Evolutionary conservation across 2,797 vertebrate species (phyloP), one percentile per base, ranked within the genome.

Genomic region (Rhynchotus rufescens): DNA sequence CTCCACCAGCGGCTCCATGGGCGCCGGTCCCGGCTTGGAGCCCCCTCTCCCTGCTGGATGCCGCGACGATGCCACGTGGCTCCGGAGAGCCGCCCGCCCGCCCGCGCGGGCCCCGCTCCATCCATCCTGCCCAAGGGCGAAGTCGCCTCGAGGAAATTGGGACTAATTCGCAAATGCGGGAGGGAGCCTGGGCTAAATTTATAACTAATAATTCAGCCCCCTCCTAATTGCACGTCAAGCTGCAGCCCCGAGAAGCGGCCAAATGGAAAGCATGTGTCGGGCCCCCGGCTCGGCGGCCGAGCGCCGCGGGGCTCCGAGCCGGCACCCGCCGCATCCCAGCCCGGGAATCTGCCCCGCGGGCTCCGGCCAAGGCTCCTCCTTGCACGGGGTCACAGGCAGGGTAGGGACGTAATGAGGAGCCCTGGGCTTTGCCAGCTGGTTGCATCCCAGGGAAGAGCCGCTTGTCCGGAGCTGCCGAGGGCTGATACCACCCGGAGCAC

Each of bases 61-160:
- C 2, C 0, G 1, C 54, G 77, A 56, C 0, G 15, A 32, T 51
- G 45, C 62, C 73, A 13, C 0, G 0, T 32, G 72, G 34, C n/a
- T 1, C 4, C 62, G 26, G 12, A 2, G 1, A 40, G 22, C 42
- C 32, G n/a, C 47, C 49, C 25, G n/a, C 47, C 49, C 25, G 71
- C 69, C 22, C 34, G 32, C 8, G 17, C 23, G 42, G 9, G 19
- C 56, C 28, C 20, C n/a, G 26, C n/a, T 19, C 32, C 2, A 0
- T 5, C 17, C 52, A 64, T 32, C 36, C 42, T 36, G 3, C 1
- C 3, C 3, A 82, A 38, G 0, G 0, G 28, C 42, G 56, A 40
- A 76, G 93, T 56, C 34, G 26, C 1, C 0, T 8, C 1, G 3
- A 85, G 59, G 47, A 66, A 83, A 64, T 49, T 7, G 6, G 77